These are phyloP conservation scores for Sebastes fasciatus DNA, from an alignment of 2,113 vertebrate species.

Conservation along the genomic window DNA sequence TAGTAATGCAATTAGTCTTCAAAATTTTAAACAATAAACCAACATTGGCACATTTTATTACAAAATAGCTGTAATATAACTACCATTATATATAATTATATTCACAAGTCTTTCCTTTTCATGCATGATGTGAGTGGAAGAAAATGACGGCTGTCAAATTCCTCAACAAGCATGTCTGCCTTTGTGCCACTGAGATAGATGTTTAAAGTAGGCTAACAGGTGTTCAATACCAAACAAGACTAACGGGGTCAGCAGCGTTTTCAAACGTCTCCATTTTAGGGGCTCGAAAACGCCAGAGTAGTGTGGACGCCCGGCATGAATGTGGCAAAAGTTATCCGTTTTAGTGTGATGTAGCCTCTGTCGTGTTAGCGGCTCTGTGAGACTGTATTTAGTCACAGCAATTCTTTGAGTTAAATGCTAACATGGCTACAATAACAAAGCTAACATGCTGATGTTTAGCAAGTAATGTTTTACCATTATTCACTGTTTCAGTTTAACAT, in stretches of 20 bases:
- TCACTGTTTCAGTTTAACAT: neutral
- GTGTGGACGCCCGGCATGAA: too few species aligned
- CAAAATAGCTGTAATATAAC: neutral
- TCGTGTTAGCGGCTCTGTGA: neutral
- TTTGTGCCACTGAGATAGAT: too few species aligned
- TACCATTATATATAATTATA: neutral
- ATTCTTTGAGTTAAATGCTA: neutral
- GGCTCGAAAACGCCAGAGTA: too few species aligned
- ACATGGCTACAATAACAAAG: neutral
- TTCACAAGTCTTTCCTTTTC: neutral
- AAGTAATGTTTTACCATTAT: neutral
- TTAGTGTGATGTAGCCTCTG: too few species aligned
- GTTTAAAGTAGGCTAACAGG: neutral
- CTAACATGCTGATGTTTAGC: neutral
- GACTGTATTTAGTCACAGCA: neutral
- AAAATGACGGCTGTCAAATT: neutral
- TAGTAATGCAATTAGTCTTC: neutral
- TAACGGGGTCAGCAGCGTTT: neutral
- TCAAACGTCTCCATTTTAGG: too few species aligned
- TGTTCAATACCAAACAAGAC: neutral
- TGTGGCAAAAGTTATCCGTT: too few species aligned
- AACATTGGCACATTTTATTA: neutral
- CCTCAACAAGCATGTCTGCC: too few species aligned
- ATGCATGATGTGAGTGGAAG: neutral
- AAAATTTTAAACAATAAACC: neutral